Base-by-base conservation (phyloP, 2,113 vertebrate genomes). In the Benitochromis conjunctus region DNA sequence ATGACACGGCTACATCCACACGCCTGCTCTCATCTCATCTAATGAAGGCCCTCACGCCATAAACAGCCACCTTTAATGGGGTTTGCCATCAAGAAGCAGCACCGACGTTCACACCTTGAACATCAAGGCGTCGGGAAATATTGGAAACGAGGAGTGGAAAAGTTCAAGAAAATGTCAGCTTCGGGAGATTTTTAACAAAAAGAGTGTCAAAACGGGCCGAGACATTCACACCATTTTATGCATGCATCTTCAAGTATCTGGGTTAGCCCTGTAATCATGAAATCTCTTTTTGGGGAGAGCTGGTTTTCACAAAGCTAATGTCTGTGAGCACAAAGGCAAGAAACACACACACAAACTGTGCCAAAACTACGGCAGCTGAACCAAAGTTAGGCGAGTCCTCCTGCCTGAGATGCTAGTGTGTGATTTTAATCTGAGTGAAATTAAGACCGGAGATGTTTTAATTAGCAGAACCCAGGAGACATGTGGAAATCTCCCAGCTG, bases 221-320 rank as follows among this genome's bases (percentile, higher is more conserved):
- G 56, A 80, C 78, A 66, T 86, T 84, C 86, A 12, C 74, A 83
- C 78, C 79, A 26, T 62, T 87, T 89, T 83, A 83, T 79, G 34
- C 29, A 38, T 16, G 84, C 82, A 2, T 26, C 83, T 87, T 76
- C 58, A 80, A 86, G 88, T 80, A 89, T 94, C 86, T 91, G 89
- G 89, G 89, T 88, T 92, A 80, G 80, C 24, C 90, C 56, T 93
- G 91, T 92, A 88, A 94, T 94, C 91, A 84, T 54, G 19, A 26
- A 93, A 86, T 94, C 89, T 94, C 83, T 94, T 94, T 76, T 92
- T 60, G 83, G 77, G 71, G 48, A 19, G 84, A 83, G 60, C 18
- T 83, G 43, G 86, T 81, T 78, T 74, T 66, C 79, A 21, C 85
- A 29, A 29, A 91, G 79, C 31, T 81, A 83, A 91, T 80, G 82